phyloP scores from a whole-genome alignment of 2,113 vertebrate species.

The Meleagris gallopavo region DNA sequence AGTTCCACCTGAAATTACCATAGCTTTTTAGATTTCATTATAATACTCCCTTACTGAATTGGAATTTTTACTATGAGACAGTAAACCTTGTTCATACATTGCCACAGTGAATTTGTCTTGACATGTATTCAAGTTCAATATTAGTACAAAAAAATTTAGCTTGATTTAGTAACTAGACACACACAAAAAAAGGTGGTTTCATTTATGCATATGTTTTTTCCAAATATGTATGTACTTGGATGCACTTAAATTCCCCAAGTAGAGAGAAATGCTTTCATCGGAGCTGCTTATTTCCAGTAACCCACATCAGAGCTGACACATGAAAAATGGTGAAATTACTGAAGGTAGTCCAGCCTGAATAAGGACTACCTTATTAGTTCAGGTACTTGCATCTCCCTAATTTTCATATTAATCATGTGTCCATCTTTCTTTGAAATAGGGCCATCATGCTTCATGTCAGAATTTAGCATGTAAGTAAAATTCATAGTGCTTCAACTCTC shows the following conservation, averaged over 20 bases:
- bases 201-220: slow-evolving; percentile 74
- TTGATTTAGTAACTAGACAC: slow-evolving; percentile 74
- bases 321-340: slow-evolving; percentile 99
- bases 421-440: slow-evolving; percentile 87
- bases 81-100: slow-evolving; percentile 40
- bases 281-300: slow-evolving; percentile 83
- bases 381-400: slow-evolving; percentile 95
- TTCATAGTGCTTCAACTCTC: slow-evolving; percentile 84
- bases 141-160: slow-evolving; percentile 70
- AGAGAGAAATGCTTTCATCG: slow-evolving; percentile 80
- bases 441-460: slow-evolving; percentile 83
- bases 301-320: slow-evolving; percentile 92
- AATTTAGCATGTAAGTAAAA: slow-evolving; percentile 89
- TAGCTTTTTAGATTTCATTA: neutral
- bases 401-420: slow-evolving; percentile 98
- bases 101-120: slow-evolving; percentile 63
- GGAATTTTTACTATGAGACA: slow-evolving; percentile 40
- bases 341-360: slow-evolving; percentile 91
- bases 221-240: slow-evolving; percentile 79
- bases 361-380: slow-evolving; percentile 98
- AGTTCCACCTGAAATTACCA: slow-evolving; percentile 34
- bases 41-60: slow-evolving; percentile 9
- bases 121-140: slow-evolving; percentile 68
- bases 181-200: slow-evolving; percentile 66
- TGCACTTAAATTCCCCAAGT: slow-evolving; percentile 84